Evolutionary conservation across 2,888 invertebrate species (phyloP).

Genomic region (Melinopterus prodromus): DNA sequence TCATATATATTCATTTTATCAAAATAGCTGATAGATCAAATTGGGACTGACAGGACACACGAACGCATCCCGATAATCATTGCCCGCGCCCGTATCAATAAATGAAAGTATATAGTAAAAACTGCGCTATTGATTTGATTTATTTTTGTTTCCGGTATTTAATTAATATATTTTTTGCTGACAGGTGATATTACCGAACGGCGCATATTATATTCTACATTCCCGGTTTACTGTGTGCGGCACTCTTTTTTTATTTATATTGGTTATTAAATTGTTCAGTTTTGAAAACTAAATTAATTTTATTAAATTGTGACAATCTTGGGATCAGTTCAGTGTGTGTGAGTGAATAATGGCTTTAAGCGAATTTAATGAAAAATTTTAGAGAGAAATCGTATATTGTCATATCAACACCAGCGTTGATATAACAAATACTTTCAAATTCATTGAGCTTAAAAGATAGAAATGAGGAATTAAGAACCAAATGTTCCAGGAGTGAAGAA

Average conservation of each 20-base stretch:
- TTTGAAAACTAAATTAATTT: background rate
- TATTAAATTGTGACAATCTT: background rate
- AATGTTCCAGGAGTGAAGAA: no score
- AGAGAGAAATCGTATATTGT: no score
- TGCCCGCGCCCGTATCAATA: constrained; percentile 13
- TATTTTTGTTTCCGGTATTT: constrained; percentile 23
- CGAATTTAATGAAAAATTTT: background rate
- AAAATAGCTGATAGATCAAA: constrained; percentile 20
- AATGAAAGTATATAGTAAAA: constrained; percentile 10
- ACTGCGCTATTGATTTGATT: constrained; percentile 21
- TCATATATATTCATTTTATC: constrained; percentile 26
- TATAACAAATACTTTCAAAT: no score
- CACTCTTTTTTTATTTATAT: background rate
- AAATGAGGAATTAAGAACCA: no score
- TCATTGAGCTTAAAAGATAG: no score
- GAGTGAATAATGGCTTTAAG: background rate
- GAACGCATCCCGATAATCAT: constrained; percentile 10
- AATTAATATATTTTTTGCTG: constrained; percentile 22
- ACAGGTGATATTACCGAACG: constrained; percentile 14
- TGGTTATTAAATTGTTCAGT: background rate
- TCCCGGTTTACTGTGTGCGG: background rate
- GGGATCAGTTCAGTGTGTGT: background rate
- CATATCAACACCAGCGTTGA: no score
- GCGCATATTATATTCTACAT: constrained; percentile 9
- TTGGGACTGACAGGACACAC: background rate